Base-by-base conservation (phyloP, 1,140 invertebrate species). In the Sarcophaga peregrina region DNA sequence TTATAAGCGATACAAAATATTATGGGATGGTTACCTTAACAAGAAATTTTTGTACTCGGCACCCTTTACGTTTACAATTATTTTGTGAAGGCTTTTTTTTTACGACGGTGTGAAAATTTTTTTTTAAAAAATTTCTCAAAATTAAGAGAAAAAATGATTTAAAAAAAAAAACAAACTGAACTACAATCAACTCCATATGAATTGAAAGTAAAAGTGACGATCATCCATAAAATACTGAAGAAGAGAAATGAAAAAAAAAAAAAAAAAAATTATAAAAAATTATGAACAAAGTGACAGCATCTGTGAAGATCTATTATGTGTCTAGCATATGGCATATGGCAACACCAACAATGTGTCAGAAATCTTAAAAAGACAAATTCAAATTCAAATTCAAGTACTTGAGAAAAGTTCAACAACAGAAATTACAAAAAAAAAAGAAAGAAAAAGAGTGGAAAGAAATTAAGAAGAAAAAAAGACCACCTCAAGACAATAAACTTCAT, bases 321-420 rank as follows among this genome's bases (percentile, higher is more conserved):
- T 58, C n/a, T 15, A 58, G 54, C 54, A 58, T 58, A 58, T 58
- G 54, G 54, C 54, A 58, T 58, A 58, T 58, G 54, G n/a, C 13
- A n/a, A 58, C 54, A 58, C 7, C 15, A n/a, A 58, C 54, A 58
- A 58, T 13, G 25, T 37, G 25, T 37, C 25, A 37, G 25, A 37
- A 37, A 37, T 37, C 4, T 37, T 4, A 37, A 37, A 37, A 37
- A 37, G 25, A 37, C 25, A 37, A 37, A 58, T 58, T n/a, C 54
- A 58, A n/a, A 58, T 58, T 58, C n/a, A 58, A 58, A 58, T 58
- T 5, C n/a, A 58, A 58, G 54, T 58, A 58, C 54, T 58, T 58
- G 6, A n/a, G n/a, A 58, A 13, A 58, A 11, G n/a, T 15, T 58
- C 25, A 37, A 37, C 25, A 37, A 37, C 25, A 37, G 25, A 37